A percentile compares a stretch with the other conserved stretches of the same genome.
Evolutionary conservation across 2,113 vertebrate species (phyloP).

Genomic region (Hippocampus abdominalis): DNA sequence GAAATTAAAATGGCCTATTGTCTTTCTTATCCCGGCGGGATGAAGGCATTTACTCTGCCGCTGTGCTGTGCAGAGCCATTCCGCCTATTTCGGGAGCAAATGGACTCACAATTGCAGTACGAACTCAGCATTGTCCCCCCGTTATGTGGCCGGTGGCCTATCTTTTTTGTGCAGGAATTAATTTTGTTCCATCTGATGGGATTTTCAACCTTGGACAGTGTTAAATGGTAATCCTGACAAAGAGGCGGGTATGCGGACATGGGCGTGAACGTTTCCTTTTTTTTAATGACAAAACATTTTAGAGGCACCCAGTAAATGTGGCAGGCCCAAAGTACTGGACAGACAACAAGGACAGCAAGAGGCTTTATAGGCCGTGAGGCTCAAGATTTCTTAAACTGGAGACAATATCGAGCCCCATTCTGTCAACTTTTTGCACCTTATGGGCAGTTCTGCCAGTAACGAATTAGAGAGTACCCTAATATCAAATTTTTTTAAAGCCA

Average conservation of each 20-base stretch:
- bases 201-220: conserved; percentile 62
- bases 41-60: conserved; percentile 63
- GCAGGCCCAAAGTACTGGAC: conserved; percentile 31
- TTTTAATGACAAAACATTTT: conserved; percentile 46
- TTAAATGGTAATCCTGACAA: conserved; percentile 59
- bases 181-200: conserved; percentile 65
- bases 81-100: conserved; percentile 60
- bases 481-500: too few species aligned
- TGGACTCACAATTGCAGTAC: conserved; percentile 61
- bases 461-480: too few species aligned
- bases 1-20: conserved; percentile 68
- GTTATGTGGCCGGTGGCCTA: conserved; percentile 58
- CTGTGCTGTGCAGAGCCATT: conserved; percentile 41
- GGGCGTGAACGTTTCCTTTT: conserved; percentile 33
- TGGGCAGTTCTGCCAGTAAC: too few species aligned
- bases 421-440: too few species aligned
- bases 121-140: conserved; percentile 57
- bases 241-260: conserved; percentile 30
- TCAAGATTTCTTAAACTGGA: conserved; percentile 31
- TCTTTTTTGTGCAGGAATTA: conserved; percentile 65
- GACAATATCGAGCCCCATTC: not conserved
- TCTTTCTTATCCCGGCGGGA: conserved; percentile 68
- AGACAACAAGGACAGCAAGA: conserved; percentile 35
- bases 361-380: conserved; percentile 46
- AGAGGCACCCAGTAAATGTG: conserved; percentile 53